phyloP scores from a whole-genome alignment of 2,888 invertebrate genomes.

The Pardosa pseudoannulata region DNA sequence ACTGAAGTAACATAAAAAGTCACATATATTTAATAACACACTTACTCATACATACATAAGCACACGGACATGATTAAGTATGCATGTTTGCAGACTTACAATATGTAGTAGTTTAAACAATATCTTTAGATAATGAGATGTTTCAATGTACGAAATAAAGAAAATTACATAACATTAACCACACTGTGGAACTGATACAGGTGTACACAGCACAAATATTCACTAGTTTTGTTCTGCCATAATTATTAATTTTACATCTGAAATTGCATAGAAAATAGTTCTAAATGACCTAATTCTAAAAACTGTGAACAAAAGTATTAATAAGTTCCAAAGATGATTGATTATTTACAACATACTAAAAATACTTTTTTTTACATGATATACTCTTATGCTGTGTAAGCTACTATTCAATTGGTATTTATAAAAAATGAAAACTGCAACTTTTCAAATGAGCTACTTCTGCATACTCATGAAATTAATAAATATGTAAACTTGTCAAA shows the following conservation, averaged over 20 bases:
- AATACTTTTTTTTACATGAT: conserved; percentile 10
- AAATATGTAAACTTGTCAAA: background rate
- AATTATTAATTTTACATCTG: background rate
- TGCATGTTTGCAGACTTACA: background rate
- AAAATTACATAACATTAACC: background rate
- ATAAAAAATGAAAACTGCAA: too few species aligned
- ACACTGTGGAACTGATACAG: background rate
- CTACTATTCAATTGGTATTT: background rate
- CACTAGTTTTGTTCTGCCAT: background rate
- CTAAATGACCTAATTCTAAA: background rate
- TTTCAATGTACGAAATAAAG: too few species aligned
- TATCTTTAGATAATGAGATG: too few species aligned
- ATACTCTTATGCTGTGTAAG: background rate
- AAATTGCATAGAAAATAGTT: conserved; percentile 10
- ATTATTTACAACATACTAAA: conserved; percentile 13
- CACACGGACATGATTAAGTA: background rate
- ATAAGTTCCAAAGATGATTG: background rate
- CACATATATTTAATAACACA: background rate
- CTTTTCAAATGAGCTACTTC: too few species aligned
- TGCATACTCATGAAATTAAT: too few species aligned
- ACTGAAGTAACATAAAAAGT: background rate
- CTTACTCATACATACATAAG: background rate
- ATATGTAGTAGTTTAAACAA: background rate
- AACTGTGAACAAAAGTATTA: background rate
- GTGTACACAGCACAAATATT: background rate